These are phyloP conservation scores for Agonum fuliginosum DNA, from an alignment of 2,888 invertebrate species.

Conservation along the genomic window DNA sequence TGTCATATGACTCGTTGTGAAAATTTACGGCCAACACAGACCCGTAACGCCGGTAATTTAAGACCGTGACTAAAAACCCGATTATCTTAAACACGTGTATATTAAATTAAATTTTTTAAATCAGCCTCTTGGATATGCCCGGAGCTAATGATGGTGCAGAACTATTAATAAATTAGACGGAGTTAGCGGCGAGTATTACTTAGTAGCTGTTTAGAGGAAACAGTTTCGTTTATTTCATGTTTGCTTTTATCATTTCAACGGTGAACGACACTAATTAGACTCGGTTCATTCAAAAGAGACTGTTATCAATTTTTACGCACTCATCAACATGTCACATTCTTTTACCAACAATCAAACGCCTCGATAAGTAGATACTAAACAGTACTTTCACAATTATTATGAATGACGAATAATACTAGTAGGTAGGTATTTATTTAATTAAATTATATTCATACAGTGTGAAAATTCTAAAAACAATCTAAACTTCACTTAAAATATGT, in stretches of 20 bases:
- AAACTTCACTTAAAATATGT: no score
- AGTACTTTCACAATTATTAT: no score
- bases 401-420: no score
- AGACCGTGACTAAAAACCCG: slow-evolving; percentile 56
- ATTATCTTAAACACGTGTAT: slow-evolving; percentile 50
- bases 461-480: no score
- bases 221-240: slow-evolving; percentile 26
- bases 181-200: slow-evolving; percentile 21
- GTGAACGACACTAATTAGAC: slow-evolving; percentile 26
- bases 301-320: slow-evolving; percentile 26
- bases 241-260: slow-evolving; percentile 18
- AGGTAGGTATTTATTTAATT: no score
- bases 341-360: background rate
- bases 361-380: background rate
- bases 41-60: slow-evolving; percentile 53
- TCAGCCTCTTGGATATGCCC: slow-evolving; percentile 2
- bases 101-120: slow-evolving; percentile 51
- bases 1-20: slow-evolving; percentile 56
- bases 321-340: slow-evolving; percentile 11
- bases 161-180: slow-evolving; percentile 36
- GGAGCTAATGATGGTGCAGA: background rate
- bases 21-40: slow-evolving; percentile 50
- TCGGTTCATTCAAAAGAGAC: background rate
- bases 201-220: slow-evolving; percentile 29
- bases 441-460: no score